phyloP scores from a whole-genome alignment of 2,888 invertebrate species.

The Laothoe populi region DNA sequence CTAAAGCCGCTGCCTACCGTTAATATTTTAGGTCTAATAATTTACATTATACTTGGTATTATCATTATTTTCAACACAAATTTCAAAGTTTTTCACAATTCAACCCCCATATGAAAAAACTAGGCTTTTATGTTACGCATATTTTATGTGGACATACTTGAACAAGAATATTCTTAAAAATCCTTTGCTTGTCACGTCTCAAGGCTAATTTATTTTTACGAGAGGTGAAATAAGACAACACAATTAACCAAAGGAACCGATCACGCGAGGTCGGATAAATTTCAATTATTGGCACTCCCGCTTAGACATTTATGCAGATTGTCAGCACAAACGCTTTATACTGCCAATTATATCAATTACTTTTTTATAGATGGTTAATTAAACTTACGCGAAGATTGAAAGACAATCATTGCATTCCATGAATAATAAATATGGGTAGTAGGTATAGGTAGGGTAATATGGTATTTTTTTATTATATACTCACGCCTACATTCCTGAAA shows the following conservation, averaged over 20 bases:
- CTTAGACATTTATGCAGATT: conserved; percentile 36
- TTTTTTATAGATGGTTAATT: conserved; percentile 6
- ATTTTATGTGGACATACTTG: too few relatives aligned
- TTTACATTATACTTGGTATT: too few relatives aligned
- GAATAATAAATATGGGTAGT: conserved; percentile 13
- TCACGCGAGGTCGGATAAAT: conserved; percentile 67
- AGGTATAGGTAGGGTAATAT: too few relatives aligned
- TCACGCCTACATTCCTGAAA: too few relatives aligned
- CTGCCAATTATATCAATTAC: conserved; percentile 10
- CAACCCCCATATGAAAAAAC: too few relatives aligned
- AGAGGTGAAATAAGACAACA: conserved; percentile 51
- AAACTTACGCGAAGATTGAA: background rate
- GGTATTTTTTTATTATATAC: too few relatives aligned
- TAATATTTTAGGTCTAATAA: too few relatives aligned
- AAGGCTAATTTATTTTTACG: conserved; percentile 32
- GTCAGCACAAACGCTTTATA: background rate
- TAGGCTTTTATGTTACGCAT: too few relatives aligned
- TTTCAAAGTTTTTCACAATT: too few relatives aligned
- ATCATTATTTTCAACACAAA: too few relatives aligned
- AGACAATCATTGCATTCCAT: conserved; percentile 17
- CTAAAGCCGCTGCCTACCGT: too few relatives aligned
- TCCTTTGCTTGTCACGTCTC: conserved; percentile 50
- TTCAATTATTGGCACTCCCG: conserved; percentile 59
- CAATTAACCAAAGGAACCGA: conserved; percentile 64
- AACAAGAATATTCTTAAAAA: conserved; percentile 48